Conservation (phyloP, 2,888 invertebrate species). For the Lithosia quadra region DNA sequence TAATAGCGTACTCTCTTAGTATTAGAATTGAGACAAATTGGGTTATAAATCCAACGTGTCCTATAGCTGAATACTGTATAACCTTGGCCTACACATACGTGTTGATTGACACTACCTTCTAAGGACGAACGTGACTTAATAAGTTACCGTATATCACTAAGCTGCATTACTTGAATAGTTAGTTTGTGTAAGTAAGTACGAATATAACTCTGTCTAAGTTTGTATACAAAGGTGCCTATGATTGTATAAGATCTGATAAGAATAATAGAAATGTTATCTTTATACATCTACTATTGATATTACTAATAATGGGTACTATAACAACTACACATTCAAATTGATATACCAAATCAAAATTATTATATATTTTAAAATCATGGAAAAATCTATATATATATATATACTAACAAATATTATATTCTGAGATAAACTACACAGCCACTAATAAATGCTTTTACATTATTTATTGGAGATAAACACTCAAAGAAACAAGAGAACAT, state of each 20-base stretch:
- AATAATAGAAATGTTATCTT: not conserved
- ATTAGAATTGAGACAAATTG: constrained; percentile 39
- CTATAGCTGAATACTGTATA: constrained; percentile 25
- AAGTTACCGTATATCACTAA: constrained; percentile 32
- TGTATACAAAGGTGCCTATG: no score
- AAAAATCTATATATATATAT: no score
- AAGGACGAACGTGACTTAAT: constrained; percentile 49
- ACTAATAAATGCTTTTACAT: constrained; percentile 27
- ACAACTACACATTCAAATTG: not conserved
- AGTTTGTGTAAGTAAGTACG: constrained; percentile 16
- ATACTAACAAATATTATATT: not conserved
- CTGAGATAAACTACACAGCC: not conserved
- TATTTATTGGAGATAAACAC: constrained; percentile 33
- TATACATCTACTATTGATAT: not conserved
- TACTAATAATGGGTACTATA: not conserved
- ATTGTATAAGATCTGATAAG: not conserved
- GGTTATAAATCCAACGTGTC: constrained; percentile 41
- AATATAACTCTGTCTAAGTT: not conserved
- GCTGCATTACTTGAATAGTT: constrained; percentile 34
- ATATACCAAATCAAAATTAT: not conserved
- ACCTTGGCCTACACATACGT: constrained; percentile 54
- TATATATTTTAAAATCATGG: not conserved
- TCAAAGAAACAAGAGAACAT: constrained; percentile 42
- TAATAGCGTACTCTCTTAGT: constrained; percentile 41
- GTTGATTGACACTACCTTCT: constrained; percentile 34